Evolutionary conservation across 2,888 invertebrate species (phyloP).

Genomic region (Ariolimax columbianus): DNA sequence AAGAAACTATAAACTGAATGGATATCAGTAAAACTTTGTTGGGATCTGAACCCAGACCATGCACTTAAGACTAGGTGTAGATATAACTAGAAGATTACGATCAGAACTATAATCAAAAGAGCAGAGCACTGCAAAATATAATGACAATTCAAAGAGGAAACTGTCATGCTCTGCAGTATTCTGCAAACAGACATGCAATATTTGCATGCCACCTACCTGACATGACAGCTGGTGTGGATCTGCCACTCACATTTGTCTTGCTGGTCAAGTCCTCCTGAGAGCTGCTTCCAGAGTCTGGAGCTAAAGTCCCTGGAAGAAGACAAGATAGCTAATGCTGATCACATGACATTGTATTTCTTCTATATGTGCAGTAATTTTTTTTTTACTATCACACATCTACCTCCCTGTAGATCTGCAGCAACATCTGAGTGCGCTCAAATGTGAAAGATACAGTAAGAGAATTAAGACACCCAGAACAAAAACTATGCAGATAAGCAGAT

Average conservation of each 20-base stretch:
- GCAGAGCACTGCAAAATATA: no score
- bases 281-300: conserved; percentile 58
- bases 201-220: conserved; percentile 40
- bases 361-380: no score
- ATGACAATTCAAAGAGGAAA: not conserved
- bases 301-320: conserved; percentile 20
- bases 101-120: not conserved
- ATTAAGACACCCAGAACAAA: no score
- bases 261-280: conserved; percentile 70
- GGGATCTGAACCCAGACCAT: not conserved
- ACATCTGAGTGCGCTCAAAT: no score
- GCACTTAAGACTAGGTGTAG: not conserved
- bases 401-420: no score
- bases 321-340: no score
- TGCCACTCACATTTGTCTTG: conserved; percentile 29
- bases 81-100: not conserved
- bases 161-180: not conserved
- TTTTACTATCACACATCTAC: no score
- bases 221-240: conserved; percentile 52
- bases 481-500: no score
- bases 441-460: no score
- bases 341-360: not conserved
- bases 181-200: not conserved
- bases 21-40: not conserved
- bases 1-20: not conserved